Evolutionary conservation across 2,888 invertebrate species (phyloP).

Genomic region (Dasysyrphus tricinctus): DNA sequence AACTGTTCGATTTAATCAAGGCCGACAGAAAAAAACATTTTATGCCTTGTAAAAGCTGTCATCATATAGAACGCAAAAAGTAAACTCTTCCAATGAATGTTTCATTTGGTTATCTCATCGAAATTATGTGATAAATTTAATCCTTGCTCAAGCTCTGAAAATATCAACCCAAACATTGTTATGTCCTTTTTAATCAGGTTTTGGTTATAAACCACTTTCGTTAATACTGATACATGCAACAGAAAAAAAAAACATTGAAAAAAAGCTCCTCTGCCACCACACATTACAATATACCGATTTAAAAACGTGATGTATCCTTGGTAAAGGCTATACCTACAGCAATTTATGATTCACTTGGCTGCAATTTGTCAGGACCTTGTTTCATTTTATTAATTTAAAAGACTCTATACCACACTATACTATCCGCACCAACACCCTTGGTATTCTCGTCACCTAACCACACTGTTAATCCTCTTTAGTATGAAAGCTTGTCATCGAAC

Average conservation of each 20-base stretch:
- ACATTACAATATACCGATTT: constrained; percentile 18
- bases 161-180: constrained; percentile 31
- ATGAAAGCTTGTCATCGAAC: constrained; percentile 62
- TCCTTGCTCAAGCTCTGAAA: constrained; percentile 9
- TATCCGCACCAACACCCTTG: constrained; percentile 11
- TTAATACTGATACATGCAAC: not conserved
- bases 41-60: constrained; percentile 4
- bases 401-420: constrained; percentile 5
- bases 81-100: constrained; percentile 3
- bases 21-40: not conserved
- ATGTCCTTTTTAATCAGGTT: constrained; percentile 21
- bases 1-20: constrained; percentile 17
- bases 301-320: constrained; percentile 18
- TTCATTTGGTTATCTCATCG: constrained; percentile 10
- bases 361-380: constrained; percentile 46
- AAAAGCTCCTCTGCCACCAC: not conserved
- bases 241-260: not conserved
- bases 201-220: constrained; percentile 27
- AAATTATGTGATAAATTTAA: constrained; percentile 32
- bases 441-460: constrained; percentile 43
- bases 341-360: constrained; percentile 60
- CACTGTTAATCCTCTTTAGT: constrained; percentile 64
- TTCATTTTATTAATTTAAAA: constrained; percentile 69
- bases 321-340: constrained; percentile 12
- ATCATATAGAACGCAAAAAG: not conserved